A percentile compares a stretch with the other conserved stretches of the same genome.
These are phyloP conservation scores for Acrobasis consociella DNA, from an alignment of 2,888 invertebrate species.

Conservation along the genomic window DNA sequence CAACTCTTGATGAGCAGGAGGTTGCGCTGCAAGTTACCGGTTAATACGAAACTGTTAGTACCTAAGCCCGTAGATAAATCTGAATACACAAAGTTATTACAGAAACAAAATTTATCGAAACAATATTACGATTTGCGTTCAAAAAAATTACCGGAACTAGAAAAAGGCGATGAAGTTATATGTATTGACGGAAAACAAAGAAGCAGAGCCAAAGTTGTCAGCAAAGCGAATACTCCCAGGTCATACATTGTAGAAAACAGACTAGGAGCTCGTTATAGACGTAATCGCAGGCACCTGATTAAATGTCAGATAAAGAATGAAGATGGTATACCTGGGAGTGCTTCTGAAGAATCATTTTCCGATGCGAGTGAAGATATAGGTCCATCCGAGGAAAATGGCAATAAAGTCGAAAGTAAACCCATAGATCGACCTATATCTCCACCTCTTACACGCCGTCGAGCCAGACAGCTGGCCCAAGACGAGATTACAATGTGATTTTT, in stretches of 20 bases:
- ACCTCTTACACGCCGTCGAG: too few relatives aligned
- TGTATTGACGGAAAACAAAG: slow-evolving; percentile 5
- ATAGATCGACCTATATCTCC: too few relatives aligned
- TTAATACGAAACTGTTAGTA: not conserved
- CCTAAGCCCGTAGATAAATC: not conserved
- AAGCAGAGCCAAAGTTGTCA: not conserved
- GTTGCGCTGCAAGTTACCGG: not conserved
- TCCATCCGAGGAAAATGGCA: too few relatives aligned
- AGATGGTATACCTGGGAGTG: too few relatives aligned
- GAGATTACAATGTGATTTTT: too few relatives aligned
- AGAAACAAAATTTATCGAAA: not conserved
- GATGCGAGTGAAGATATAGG: too few relatives aligned
- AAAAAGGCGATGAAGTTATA: not conserved
- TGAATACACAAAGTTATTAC: not conserved
- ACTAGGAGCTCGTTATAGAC: not conserved
- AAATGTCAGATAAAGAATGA: not conserved
- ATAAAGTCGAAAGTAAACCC: too few relatives aligned
- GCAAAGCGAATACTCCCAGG: not conserved
- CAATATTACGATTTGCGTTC: not conserved
- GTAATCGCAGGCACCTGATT: not conserved
- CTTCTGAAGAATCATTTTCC: too few relatives aligned
- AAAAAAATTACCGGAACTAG: not conserved
- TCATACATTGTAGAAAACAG: slow-evolving; percentile 7
- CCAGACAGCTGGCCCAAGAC: too few relatives aligned
- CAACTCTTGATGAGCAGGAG: not conserved